Conservation (phyloP, 2,113 vertebrate species). For the Emydocephalus ijimae region DNA sequence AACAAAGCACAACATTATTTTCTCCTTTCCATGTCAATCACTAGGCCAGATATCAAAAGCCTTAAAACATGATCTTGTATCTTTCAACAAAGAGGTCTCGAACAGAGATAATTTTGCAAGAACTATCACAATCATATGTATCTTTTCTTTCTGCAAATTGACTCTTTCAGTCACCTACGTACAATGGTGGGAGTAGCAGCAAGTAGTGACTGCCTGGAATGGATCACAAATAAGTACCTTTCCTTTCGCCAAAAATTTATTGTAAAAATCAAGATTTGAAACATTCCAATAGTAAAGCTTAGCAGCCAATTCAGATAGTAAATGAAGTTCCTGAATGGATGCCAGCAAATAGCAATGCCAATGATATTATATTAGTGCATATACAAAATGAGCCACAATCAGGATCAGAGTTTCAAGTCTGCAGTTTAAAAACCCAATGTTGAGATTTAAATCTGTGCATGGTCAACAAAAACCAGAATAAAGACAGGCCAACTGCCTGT, state of each 20-base stretch:
- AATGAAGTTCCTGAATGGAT: neutral
- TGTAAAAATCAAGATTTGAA: neutral
- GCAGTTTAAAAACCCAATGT: conserved; percentile 19
- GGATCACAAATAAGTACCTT: neutral
- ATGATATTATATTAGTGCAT: neutral
- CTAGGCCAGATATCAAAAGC: neutral
- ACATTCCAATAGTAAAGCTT: neutral
- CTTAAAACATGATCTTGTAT: neutral
- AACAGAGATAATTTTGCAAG: neutral
- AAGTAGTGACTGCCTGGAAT: neutral
- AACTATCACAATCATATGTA: neutral
- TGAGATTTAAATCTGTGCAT: conserved; percentile 26
- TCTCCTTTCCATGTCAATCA: neutral
- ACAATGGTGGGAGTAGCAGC: neutral
- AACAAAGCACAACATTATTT: neutral
- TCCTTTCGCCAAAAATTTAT: neutral
- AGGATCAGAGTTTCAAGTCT: conserved; percentile 26
- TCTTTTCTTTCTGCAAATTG: neutral
- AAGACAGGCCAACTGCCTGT: neutral
- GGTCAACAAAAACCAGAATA: neutral
- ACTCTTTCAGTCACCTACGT: neutral
- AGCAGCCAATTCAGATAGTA: neutral
- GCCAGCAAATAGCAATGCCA: neutral
- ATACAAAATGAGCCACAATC: neutral
- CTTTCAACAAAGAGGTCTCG: neutral